Evolutionary conservation across 2,888 invertebrate species (phyloP).

Genomic region (Cantharis lateralis): DNA sequence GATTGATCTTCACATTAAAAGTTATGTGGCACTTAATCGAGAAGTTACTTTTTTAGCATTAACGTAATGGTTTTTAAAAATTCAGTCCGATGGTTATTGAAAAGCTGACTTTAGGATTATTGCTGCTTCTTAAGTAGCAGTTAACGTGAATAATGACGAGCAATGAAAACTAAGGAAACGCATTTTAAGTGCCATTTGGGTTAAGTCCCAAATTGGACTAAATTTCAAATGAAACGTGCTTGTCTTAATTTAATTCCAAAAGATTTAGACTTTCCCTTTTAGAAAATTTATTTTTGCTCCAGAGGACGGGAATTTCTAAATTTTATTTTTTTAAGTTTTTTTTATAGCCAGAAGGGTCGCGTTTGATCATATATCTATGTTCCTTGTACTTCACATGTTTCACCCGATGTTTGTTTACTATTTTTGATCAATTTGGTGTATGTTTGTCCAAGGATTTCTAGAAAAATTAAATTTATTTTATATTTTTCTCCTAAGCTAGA

Average conservation of each 20-base stretch:
- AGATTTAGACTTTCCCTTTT: background rate
- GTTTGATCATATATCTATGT: background rate
- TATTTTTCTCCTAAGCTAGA: background rate
- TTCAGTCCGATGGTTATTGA: background rate
- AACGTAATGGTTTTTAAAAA: background rate
- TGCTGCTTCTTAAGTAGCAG: background rate
- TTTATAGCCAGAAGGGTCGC: background rate
- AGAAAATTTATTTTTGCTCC: background rate
- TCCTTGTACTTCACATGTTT: background rate
- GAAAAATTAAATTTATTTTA: background rate
- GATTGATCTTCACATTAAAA: background rate
- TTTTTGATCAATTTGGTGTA: background rate
- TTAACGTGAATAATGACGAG: background rate
- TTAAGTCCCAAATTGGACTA: background rate
- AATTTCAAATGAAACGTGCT: background rate
- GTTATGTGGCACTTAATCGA: background rate
- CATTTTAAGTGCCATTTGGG: background rate
- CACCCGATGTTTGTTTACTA: background rate
- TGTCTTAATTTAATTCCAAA: background rate
- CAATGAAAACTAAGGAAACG: background rate
- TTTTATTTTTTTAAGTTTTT: background rate
- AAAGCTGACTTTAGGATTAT: background rate
- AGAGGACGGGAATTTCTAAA: background rate
- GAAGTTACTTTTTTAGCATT: background rate
- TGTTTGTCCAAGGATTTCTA: background rate